Conservation (phyloP, 2,888 invertebrate species). For the Villa cingulata region DNA sequence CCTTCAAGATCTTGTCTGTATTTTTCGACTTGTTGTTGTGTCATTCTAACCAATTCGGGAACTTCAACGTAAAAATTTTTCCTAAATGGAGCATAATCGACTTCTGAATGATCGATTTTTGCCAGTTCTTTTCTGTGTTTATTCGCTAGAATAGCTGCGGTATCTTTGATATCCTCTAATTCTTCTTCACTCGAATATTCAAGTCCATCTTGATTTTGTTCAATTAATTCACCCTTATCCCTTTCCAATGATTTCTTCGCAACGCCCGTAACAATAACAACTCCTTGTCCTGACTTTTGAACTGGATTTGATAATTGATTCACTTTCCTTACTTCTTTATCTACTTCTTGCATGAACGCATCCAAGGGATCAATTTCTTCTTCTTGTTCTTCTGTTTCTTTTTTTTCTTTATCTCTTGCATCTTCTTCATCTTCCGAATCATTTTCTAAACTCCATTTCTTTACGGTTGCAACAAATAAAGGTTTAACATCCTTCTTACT, state of each 20-base stretch:
- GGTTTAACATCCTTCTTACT: slow-evolving; percentile 65
- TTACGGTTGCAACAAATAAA: slow-evolving; percentile 45
- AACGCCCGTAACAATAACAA: slow-evolving; percentile 72
- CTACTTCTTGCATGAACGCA: slow-evolving; percentile 87
- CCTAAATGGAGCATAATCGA: slow-evolving; percentile 78
- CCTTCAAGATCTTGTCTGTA: slow-evolving; percentile 86
- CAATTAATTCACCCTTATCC: slow-evolving; percentile 94
- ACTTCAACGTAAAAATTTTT: slow-evolving; percentile 97
- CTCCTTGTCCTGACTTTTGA: slow-evolving; percentile 38
- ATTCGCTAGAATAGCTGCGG: slow-evolving; percentile 74
- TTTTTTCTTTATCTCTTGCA: slow-evolving; percentile 39
- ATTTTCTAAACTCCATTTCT: slow-evolving; percentile 93
- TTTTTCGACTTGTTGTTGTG: slow-evolving; percentile 68
- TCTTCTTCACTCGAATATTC: slow-evolving; percentile 98
- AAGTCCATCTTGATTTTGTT: slow-evolving; percentile 94
- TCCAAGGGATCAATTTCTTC: slow-evolving; percentile 92
- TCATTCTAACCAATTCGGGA: slow-evolving; percentile 88
- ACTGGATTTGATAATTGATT: slow-evolving; percentile 37
- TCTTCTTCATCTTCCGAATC: slow-evolving; percentile 86
- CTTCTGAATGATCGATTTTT: slow-evolving; percentile 78
- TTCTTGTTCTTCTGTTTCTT: slow-evolving; percentile 40
- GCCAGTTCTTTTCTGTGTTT: slow-evolving; percentile 86
- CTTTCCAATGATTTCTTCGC: slow-evolving; percentile 62
- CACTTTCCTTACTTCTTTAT: slow-evolving; percentile 40
- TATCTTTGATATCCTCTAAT: slow-evolving; percentile 83